Conservation (phyloP, 2,797 vertebrate species). For the Siniperca scherzeri region DNA sequence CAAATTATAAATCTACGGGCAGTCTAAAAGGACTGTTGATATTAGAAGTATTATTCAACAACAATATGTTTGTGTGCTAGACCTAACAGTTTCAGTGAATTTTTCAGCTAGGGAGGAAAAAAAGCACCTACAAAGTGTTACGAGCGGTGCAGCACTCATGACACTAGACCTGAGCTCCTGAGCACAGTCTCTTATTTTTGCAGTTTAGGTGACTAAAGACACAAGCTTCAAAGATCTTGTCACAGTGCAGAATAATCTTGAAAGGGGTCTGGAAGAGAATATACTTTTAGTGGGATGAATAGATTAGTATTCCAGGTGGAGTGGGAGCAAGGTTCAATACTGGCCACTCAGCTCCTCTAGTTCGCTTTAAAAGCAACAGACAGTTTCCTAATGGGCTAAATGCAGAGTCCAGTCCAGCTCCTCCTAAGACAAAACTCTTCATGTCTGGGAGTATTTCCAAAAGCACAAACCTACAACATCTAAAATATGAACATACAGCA, state of each 20-base stretch:
- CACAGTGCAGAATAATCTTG: neutral
- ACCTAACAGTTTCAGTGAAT: neutral
- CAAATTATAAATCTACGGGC: neutral
- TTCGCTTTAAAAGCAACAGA: neutral
- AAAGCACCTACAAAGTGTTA: neutral
- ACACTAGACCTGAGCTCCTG: too few relatives aligned
- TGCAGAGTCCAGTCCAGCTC: neutral
- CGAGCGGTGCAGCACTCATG: neutral
- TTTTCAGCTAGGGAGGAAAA: neutral
- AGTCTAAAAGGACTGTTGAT: neutral
- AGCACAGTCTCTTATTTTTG: neutral
- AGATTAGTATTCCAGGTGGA: neutral
- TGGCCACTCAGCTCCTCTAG: constrained; percentile 9
- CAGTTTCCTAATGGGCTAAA: neutral
- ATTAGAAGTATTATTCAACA: constrained; percentile 25
- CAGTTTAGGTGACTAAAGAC: neutral
- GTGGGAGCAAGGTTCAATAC: neutral
- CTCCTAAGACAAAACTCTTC: neutral
- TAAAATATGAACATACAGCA: neutral
- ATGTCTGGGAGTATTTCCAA: neutral
- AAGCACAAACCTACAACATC: neutral
- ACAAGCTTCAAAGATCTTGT: neutral
- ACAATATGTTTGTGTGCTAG: neutral
- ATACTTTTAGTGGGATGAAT: neutral
- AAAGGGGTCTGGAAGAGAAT: neutral